Conservation (phyloP, 2,797 vertebrate species). For the Dallia pectoralis region DNA sequence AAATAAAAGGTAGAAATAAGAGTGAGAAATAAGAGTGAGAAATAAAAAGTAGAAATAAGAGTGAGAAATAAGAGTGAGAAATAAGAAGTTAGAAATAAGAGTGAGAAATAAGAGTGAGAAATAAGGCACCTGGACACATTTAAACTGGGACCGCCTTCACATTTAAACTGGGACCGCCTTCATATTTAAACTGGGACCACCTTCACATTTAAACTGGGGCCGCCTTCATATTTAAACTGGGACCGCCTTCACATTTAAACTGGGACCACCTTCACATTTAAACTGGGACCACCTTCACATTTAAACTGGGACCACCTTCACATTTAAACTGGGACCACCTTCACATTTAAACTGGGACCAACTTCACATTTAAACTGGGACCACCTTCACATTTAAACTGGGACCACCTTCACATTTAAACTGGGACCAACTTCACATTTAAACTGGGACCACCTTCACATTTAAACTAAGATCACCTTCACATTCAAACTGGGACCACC, state of each 20-base stretch:
- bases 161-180: background rate
- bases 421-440: background rate
- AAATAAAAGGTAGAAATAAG: slow-evolving; percentile 20
- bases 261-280: background rate
- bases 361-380: background rate
- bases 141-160: slow-evolving; percentile 19
- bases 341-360: background rate
- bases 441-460: background rate
- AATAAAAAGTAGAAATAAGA: too few species aligned
- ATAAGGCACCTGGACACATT: slow-evolving; percentile 32
- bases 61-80: slow-evolving; percentile 22
- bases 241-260: background rate
- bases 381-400: too few species aligned
- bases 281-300: too few species aligned
- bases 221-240: too few species aligned
- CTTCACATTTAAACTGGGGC: too few species aligned
- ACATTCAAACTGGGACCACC: too few species aligned
- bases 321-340: too few species aligned
- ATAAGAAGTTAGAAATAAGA: slow-evolving; percentile 20
- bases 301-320: too few species aligned
- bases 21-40: too few species aligned
- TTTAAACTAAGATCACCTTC: too few species aligned
- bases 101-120: slow-evolving; percentile 22
- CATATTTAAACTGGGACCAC: too few species aligned
- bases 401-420: too few species aligned